Conservation (phyloP, 2,888 invertebrate genomes). For the Spatulosminthurus flaviceps region DNA sequence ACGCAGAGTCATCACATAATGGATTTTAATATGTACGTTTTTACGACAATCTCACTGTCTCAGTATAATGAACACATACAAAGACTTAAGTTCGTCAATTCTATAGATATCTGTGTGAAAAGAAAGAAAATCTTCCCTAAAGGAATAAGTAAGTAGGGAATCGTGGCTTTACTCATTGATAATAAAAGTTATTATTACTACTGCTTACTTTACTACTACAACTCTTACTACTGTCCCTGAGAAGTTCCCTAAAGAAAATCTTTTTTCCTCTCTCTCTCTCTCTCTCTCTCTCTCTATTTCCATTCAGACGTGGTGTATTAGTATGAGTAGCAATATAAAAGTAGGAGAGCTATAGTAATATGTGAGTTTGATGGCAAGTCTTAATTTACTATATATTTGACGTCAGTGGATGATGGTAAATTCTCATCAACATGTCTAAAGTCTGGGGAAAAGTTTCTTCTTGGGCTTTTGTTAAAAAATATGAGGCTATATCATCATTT, state of each 20-base stretch:
- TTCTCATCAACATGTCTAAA: not conserved
- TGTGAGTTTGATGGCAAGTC: not conserved
- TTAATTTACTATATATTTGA: conserved; percentile 20
- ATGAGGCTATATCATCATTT: too few species aligned
- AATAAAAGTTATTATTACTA: conserved; percentile 16
- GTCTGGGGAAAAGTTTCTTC: too few species aligned
- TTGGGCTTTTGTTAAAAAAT: too few species aligned
- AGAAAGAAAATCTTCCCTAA: conserved; percentile 14
- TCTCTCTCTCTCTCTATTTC: not conserved
- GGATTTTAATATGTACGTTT: too few species aligned
- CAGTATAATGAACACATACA: too few species aligned
- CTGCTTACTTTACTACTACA: conserved; percentile 1
- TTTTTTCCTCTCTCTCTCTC: not conserved
- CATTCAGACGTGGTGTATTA: not conserved
- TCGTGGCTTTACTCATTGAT: not conserved
- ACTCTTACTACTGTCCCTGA: too few species aligned
- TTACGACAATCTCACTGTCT: too few species aligned
- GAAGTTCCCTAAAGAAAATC: not conserved
- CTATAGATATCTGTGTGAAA: too few species aligned
- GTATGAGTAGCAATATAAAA: not conserved
- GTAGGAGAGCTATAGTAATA: not conserved
- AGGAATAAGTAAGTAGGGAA: not conserved
- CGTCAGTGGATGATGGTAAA: conserved; percentile 13
- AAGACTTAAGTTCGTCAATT: too few species aligned
- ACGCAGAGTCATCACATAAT: too few species aligned